Evolutionary conservation across 2,113 vertebrate genomes (phyloP), one percentile per base, ranked within the genome.

Genomic region (Tetrax tetrax): DNA sequence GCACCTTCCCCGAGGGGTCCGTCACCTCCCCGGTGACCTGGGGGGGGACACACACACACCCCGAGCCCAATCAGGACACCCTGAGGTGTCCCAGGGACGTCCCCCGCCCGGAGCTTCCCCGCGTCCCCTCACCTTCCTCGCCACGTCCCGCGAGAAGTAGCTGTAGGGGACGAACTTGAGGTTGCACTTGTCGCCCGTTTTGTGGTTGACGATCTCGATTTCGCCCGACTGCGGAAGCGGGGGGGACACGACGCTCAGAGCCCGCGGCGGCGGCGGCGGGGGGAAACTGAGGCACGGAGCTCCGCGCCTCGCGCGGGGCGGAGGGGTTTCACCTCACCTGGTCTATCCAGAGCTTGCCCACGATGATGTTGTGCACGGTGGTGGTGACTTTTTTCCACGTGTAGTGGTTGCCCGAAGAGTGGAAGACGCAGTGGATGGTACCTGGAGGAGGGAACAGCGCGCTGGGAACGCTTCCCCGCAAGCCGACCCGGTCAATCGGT

Each of bases 311-410:
- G 24, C 20, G 14, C 12, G 50, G 50, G 13, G 25, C 25, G 50
- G 13, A 2, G 2, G 12, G 16, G 27, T 8, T 54, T 14, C n/a
- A 12, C 10, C 97, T 97, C 93, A 99, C 99, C 99, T 99, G 99
- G 95, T 99, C 99, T 78, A 99, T 99, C 99, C 99, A 99, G 70
- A 99, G 91, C 94, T 99, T 99, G 81, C 99, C 99, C 93, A 99
- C 99, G 1, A 99, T 99, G 92, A 99, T 99, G 97, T 99, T 99
- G 97, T 99, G 99, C 45, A 99, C 99, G 3, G 99, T 99, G 37
- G 99, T 99, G 5, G 99, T 99, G 72, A 99, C 99, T 82, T 99
- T 99, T 82, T 99, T 99, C 99, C 99, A 99, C 9, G 98, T 99
- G 96, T 99, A 99, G 94, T 99, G 99, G 97, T 99, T 98, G 95